phyloP scores from a whole-genome alignment of 2,888 invertebrate genomes.

The Dinocampus coccinellae region DNA sequence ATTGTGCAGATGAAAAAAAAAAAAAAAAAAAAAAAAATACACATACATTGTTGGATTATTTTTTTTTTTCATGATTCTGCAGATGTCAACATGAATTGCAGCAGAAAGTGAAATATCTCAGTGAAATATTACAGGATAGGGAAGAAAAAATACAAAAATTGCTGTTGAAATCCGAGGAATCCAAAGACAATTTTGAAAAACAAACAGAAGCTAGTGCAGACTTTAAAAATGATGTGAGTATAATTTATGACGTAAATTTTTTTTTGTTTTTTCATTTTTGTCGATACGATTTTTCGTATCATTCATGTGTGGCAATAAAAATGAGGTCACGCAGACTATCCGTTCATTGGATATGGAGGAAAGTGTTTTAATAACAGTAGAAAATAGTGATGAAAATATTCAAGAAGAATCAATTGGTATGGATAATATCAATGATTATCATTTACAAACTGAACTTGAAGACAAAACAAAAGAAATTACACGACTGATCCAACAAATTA shows the following conservation, averaged over 20 bases:
- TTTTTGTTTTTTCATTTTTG: not conserved
- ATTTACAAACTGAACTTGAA: slow-evolving; percentile 49
- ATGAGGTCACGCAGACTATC: slow-evolving; percentile 51
- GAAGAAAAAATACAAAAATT: slow-evolving; percentile 54
- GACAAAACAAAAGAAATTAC: slow-evolving; percentile 52
- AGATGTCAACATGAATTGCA: slow-evolving; percentile 55
- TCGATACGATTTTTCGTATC: not conserved
- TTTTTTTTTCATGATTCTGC: not conserved
- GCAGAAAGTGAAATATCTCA: slow-evolving; percentile 51
- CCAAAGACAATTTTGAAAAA: slow-evolving; percentile 52
- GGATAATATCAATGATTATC: slow-evolving; percentile 44
- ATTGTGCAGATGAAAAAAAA: not conserved
- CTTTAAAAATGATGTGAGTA: slow-evolving; percentile 53
- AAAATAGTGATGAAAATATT: slow-evolving; percentile 31
- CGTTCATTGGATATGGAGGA: slow-evolving; percentile 55
- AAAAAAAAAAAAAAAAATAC: too few relatives aligned
- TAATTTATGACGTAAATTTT: not conserved
- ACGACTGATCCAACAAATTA: slow-evolving; percentile 47
- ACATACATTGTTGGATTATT: not conserved
- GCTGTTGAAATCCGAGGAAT: slow-evolving; percentile 50
- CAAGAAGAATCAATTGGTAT: slow-evolving; percentile 26
- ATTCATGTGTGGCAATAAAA: not conserved
- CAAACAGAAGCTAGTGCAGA: slow-evolving; percentile 41
- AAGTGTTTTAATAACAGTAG: slow-evolving; percentile 47
- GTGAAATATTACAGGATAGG: slow-evolving; percentile 50